These are phyloP conservation scores for Dasyurus viverrinus DNA, from an alignment of 2,113 vertebrate species.

Conservation along the genomic window DNA sequence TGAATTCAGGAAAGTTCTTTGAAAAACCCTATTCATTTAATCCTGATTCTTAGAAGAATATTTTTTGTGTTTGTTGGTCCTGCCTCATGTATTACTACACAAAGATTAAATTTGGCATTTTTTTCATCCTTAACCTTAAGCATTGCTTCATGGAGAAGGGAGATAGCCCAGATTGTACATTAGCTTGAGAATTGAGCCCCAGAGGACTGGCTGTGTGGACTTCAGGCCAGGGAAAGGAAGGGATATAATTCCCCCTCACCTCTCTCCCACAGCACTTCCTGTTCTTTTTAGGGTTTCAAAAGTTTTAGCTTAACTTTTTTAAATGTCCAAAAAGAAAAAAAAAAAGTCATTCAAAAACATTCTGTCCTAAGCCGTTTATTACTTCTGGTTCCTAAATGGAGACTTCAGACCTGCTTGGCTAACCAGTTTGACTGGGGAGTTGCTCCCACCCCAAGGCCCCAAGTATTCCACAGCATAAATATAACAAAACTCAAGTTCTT, in stretches of 20 bases:
- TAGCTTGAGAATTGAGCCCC: neutral
- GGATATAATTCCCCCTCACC: neutral
- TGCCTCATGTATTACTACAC: neutral
- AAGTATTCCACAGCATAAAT: neutral
- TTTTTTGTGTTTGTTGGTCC: neutral
- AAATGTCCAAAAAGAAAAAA: neutral
- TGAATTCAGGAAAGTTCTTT: neutral
- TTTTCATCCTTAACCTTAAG: constrained; percentile 23
- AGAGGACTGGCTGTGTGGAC: neutral
- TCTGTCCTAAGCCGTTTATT: neutral
- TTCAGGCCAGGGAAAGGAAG: neutral
- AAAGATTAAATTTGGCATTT: neutral
- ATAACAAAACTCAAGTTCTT: neutral
- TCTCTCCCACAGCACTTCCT: neutral
- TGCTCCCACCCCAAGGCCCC: neutral
- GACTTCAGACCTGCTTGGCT: neutral
- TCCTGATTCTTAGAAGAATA: neutral
- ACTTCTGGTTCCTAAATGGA: neutral
- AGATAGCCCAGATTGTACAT: neutral
- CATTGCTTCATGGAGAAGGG: neutral
- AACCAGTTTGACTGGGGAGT: neutral
- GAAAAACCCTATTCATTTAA: neutral
- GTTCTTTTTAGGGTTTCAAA: neutral
- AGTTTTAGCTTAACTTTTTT: neutral
- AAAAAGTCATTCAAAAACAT: neutral